Evolutionary conservation across 2,888 invertebrate species (phyloP), one percentile per base, ranked within the genome.

Genomic region (Tiliacea citrago): DNA sequence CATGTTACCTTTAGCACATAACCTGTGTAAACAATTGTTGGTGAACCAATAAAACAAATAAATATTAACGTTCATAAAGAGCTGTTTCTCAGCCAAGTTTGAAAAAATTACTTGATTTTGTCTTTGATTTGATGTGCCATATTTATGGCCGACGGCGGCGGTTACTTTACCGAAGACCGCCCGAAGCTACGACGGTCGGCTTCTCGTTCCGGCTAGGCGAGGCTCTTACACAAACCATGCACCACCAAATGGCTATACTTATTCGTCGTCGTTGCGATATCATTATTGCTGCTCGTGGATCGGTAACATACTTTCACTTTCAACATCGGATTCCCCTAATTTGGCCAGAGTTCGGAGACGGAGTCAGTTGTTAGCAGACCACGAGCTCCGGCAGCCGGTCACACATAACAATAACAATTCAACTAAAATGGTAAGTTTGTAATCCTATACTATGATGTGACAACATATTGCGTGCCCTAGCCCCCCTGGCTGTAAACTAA

Each of bases 261-360:
- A 89, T 89, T 86, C 86, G 88, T 87, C 86, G 85, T 81, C 77
- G 88, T 94, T 94, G 92, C 94, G 92, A 90, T 93, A 93, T 90
- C 88, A 84, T 91, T 90, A 89, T 90, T 90, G 91, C 91, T 88
- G 86, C 87, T 88, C 84, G 85, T 83, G 90, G 89, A 92, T 92
- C 84, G 84, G 89, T 87, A 90, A 86, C 90, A 90, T 83, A 92
- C 94, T 93, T 94, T 94, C 94, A 94, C 94, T 94, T 88, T 92
- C 88, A 86, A 90, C 90, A 91, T 90, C 89, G 84, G 90, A 84
- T 84, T 89, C 90, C 87, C 90, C 91, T 82, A 88, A 90, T 84
- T 83, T 84, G 77, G 87, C 69, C 60, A 49, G 75, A 81, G 84
- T 65, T 76, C 3, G 66, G 73, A 72, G 67, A 39, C 66, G 62